Evolutionary conservation across 2,888 invertebrate genomes (phyloP), one percentile per base, ranked within the genome.

Genomic region (Hirtodrosophila alboralis): DNA sequence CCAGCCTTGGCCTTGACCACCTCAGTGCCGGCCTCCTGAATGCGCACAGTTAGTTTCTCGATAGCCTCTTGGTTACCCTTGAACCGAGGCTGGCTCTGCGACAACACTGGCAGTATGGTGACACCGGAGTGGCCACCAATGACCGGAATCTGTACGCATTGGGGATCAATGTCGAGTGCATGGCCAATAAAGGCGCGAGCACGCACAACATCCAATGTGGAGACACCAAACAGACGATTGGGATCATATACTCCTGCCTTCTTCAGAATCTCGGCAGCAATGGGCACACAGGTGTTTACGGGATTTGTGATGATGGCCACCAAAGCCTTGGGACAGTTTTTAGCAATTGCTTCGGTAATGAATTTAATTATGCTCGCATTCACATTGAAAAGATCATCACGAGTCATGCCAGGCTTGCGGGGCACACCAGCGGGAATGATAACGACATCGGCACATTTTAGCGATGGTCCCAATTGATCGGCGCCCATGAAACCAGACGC

Each of bases 81-180:
- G 4, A 96, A 95, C 0, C 93, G 89, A 0, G 98, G 98, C 43
- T 94, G 93, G 75, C 95, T 93, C 92, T 98, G 97, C 10, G 97
- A 97, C 67, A 98, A 94, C 59, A 99, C 87, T 0, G 99, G 99
- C 87, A 99, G 95, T 90, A 99, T 99, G 75, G 99, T 99, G 63
- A 96, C 94, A 7, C 98, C 98, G n/a, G 98, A 96, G 92, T 99
- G 98, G 1, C 99, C 99, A 14, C 98, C 98, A 88, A 99, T 95
- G 9, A 98, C 98, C 1, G 98, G 97, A 49, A 97, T 93, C 84
- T 93, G 93, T 0, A 97, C 95, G 62, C 93, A 91, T 59, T 93
- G 91, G 0, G 97, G 97, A 91, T 97, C 95, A 43, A 96, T 91
- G 23, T 94, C 93, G 93, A 97, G 96, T 64, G 95, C 94, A 0